Conservation (phyloP, 1,140 invertebrate genomes). For the Oncopodura yosiiana region DNA sequence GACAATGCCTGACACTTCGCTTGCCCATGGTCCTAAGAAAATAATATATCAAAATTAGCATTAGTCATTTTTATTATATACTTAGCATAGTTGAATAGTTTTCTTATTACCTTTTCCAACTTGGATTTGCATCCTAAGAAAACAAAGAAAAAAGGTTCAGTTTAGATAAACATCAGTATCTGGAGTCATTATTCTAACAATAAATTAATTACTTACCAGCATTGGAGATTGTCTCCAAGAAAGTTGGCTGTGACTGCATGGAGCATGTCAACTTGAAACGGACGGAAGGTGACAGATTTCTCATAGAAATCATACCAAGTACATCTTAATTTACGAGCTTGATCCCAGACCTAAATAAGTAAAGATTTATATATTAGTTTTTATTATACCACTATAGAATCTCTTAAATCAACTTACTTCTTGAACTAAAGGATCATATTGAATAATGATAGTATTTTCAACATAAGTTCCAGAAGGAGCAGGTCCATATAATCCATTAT, state of each 20-base stretch:
- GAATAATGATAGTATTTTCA: slow-evolving; percentile 89
- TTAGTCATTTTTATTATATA: too few relatives aligned
- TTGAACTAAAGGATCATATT: slow-evolving; percentile 89
- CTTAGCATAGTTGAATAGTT: too few relatives aligned
- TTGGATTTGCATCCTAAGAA: background rate
- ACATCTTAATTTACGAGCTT: slow-evolving; percentile 69
- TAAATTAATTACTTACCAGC: slow-evolving; percentile 88
- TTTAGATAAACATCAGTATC: background rate
- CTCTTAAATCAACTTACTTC: too few relatives aligned
- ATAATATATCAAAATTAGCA: too few relatives aligned
- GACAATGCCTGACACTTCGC: slow-evolving; percentile 85
- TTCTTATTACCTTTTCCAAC: background rate
- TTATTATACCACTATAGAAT: too few relatives aligned
- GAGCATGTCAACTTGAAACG: slow-evolving; percentile 82
- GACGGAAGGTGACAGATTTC: slow-evolving; percentile 83
- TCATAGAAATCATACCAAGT: slow-evolving; percentile 94
- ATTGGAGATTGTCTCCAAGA: slow-evolving; percentile 85
- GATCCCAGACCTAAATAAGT: too few relatives aligned
- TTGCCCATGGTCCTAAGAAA: slow-evolving; percentile 88
- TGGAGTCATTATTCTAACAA: background rate
- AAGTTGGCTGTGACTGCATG: slow-evolving; percentile 89
- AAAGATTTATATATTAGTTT: too few relatives aligned
- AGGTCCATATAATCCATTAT: slow-evolving; percentile 57
- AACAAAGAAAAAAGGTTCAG: background rate
- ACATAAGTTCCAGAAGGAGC: slow-evolving; percentile 83